Evolutionary conservation across 2,113 vertebrate species (phyloP).

Genomic region (Uria aalge): DNA sequence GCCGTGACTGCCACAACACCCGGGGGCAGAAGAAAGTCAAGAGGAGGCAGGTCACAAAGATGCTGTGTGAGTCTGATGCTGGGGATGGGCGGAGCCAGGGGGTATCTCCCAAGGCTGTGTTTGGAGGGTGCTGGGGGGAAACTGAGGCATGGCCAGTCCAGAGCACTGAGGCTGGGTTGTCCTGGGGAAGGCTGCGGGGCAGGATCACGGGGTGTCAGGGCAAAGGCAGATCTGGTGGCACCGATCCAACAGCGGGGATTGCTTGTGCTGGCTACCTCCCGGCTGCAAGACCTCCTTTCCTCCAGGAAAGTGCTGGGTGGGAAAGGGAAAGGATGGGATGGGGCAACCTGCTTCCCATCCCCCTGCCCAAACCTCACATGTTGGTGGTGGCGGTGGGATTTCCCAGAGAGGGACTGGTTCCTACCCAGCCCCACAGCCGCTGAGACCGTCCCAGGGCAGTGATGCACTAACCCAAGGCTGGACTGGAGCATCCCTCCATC

Average conservation of each 20-base stretch:
- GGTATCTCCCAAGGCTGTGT: not conserved
- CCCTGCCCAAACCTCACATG: not conserved
- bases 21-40: constrained; percentile 73
- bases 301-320: not conserved
- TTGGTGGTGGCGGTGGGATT: not conserved
- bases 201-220: fast-evolving
- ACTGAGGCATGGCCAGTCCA: not conserved
- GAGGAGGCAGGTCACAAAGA: constrained; percentile 90
- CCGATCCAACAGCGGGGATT: not conserved
- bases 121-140: not conserved
- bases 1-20: constrained; percentile 40
- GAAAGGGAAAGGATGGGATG: not conserved
- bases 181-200: not conserved
- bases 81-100: not conserved
- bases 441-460: fast-evolving
- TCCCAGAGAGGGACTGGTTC: not conserved
- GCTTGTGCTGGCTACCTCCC: not conserved
- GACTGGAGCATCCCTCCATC: not conserved
- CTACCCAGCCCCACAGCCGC: not conserved
- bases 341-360: fast-evolving
- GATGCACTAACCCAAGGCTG: not conserved
- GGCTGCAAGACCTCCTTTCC: fast-evolving
- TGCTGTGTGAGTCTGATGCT: constrained; percentile 86
- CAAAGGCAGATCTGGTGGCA: not conserved
- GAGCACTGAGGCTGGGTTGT: not conserved